Base-by-base conservation (phyloP, 2,113 vertebrate genomes). In the Hippocampus abdominalis region DNA sequence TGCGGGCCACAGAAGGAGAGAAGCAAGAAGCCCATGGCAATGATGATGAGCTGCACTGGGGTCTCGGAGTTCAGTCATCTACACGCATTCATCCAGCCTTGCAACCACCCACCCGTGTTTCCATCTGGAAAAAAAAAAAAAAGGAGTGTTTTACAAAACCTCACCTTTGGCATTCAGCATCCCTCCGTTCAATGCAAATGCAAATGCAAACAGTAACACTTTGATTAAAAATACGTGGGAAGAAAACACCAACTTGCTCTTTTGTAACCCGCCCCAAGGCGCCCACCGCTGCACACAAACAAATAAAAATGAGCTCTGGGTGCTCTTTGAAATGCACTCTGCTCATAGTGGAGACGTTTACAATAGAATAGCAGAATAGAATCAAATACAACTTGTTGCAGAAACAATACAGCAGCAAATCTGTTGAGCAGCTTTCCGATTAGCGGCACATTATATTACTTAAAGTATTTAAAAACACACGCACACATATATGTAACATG, bases 181-280 rank as follows among this genome's bases (percentile, higher is more conserved):
- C 87, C 87, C 87, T 88, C 71, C 71, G 85, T 86, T 86, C 87
- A 77, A 88, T 89, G 87, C 84, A 88, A 91, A 90, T 90, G 85
- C 88, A 87, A 88, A 91, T 89, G 86, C 86, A 88, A 89, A 90
- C 86, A 84, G 84, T 87, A 88, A 85, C 83, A 87, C 88, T 90
- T 90, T 90, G 88, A 91, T 90, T 89, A 89, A 86, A 89, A 87
- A 89, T 84, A 85, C 87, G 87, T 87, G 88, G 85, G 85, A 89
- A 86, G 85, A 86, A 86, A 89, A 90, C 81, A 69, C 78, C 86
- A 88, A 87, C 85, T 84, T 84, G 87, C 80, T 86, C 87, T 88
- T 90, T 86, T 80, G 78, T 86, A 89, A 90, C 90, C 86, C 77
- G 76, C 87, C 89, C 71, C 63, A 76, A 82, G 88, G 88, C 87